phyloP scores from a whole-genome alignment of 2,797 vertebrate genomes.

The Mormyrops attenuatus region DNA sequence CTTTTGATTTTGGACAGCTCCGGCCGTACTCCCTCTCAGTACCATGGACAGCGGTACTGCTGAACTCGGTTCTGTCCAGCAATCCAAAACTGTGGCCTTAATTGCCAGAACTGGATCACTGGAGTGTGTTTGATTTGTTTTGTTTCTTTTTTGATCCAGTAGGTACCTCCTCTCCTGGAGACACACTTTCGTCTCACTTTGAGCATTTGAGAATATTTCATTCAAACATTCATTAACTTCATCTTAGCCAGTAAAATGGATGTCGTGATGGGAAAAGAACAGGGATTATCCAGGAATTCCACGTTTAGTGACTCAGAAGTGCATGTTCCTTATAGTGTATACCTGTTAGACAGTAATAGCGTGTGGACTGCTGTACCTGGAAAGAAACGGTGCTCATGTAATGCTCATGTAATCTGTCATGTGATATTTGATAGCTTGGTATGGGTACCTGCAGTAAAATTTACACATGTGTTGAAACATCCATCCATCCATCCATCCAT shows the following conservation, averaged over 20 bases:
- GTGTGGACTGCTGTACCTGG: background rate
- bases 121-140: background rate
- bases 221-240: background rate
- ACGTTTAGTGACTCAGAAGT: background rate
- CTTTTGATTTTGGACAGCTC: background rate
- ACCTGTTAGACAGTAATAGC: background rate
- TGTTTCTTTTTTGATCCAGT: background rate
- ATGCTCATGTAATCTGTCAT: background rate
- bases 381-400: background rate
- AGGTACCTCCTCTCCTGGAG: background rate
- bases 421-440: background rate
- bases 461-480: background rate
- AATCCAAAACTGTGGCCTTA: background rate
- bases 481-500: background rate
- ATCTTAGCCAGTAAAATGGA: background rate
- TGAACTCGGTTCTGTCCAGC: background rate
- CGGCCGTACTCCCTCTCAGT: background rate
- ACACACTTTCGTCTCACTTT: background rate
- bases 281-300: background rate
- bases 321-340: background rate
- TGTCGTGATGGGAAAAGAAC: too few relatives aligned
- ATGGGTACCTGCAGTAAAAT: background rate
- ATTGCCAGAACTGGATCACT: background rate
- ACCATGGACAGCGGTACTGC: constrained; percentile 15
- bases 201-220: background rate